phyloP scores from a whole-genome alignment of 2,113 vertebrate genomes.

The Meriones unguiculatus region DNA sequence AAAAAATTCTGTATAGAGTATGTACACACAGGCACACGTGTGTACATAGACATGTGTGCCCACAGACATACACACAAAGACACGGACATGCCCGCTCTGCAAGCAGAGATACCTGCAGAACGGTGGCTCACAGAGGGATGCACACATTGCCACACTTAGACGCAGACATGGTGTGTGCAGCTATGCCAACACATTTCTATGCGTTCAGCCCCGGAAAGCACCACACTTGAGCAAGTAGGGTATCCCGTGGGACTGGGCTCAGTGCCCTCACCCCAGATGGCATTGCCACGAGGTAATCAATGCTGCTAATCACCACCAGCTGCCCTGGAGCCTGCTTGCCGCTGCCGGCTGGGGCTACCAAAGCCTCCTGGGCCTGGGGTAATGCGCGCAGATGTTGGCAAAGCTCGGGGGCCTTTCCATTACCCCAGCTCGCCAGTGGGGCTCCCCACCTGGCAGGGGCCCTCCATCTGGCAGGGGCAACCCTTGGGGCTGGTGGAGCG shows the following conservation, averaged over 20 bases:
- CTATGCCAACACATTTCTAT: not conserved
- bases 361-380: slow-evolving; percentile 60
- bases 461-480: slow-evolving; percentile 40
- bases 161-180: not conserved
- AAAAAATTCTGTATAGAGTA: not conserved
- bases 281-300: slow-evolving; percentile 83
- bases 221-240: slow-evolving; percentile 34
- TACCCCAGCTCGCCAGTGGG: slow-evolving; percentile 25
- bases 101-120: not conserved
- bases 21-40: not conserved
- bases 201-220: slow-evolving; percentile 31
- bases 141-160: accelerated
- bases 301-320: slow-evolving; percentile 87
- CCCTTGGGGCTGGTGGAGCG: not conserved
- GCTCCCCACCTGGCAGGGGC: slow-evolving; percentile 59
- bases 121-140: not conserved
- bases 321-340: slow-evolving; percentile 83
- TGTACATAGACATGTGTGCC: not conserved
- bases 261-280: slow-evolving; percentile 85
- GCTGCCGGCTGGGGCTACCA: slow-evolving; percentile 58
- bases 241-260: slow-evolving; percentile 72
- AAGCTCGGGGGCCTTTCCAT: not conserved
- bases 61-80: not conserved
- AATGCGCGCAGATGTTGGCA: slow-evolving; percentile 63
- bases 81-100: not conserved